These are phyloP conservation scores for Diadromus collaris DNA, from an alignment of 2,888 invertebrate genomes.

Conservation along the genomic window DNA sequence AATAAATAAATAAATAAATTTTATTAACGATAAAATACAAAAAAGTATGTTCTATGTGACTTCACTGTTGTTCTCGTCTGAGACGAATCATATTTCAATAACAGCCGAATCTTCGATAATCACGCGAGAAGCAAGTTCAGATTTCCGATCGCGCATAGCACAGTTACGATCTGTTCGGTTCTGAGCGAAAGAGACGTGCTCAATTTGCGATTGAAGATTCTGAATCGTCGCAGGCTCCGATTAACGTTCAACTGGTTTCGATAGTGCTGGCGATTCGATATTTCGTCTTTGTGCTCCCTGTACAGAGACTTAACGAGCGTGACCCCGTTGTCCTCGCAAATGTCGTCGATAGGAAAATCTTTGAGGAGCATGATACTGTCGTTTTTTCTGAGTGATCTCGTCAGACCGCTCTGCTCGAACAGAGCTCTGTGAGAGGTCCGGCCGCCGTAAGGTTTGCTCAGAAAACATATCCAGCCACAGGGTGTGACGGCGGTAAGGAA, in stretches of 20 bases:
- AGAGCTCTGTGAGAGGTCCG: conserved; percentile 61
- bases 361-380: conserved; percentile 67
- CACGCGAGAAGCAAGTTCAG: background rate
- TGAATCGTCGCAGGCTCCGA: conserved; percentile 26
- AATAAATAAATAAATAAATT: background rate
- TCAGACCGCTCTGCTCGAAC: conserved; percentile 61
- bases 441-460: conserved; percentile 65
- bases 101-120: background rate
- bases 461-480: conserved; percentile 61
- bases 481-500: conserved; percentile 65
- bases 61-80: background rate
- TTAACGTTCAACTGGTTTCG: conserved; percentile 29
- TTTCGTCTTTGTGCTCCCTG: conserved; percentile 21
- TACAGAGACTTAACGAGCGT: conserved; percentile 58
- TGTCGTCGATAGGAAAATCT: conserved; percentile 67
- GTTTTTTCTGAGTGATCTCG: conserved; percentile 37
- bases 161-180: conserved; percentile 27
- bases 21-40: background rate
- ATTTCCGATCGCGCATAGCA: conserved; percentile 44
- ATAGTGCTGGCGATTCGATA: background rate
- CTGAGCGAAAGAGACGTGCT: background rate
- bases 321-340: conserved; percentile 55
- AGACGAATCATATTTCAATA: background rate
- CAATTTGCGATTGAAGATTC: conserved; percentile 36
- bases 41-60: background rate